These are phyloP conservation scores for Phrynosoma blainvillii DNA, from an alignment of 2,113 vertebrate species.

Conservation along the genomic window DNA sequence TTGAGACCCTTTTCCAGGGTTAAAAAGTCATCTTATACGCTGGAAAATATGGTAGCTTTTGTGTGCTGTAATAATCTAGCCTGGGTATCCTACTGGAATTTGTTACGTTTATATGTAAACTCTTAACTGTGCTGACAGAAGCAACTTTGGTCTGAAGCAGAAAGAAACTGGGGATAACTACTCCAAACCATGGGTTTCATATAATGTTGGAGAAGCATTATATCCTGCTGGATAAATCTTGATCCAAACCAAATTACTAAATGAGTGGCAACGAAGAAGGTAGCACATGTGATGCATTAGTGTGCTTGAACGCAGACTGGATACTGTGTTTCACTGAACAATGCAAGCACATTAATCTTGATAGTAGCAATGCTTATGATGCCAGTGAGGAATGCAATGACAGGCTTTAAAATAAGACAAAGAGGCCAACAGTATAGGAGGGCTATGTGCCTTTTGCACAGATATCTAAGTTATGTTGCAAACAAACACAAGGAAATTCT, in stretches of 20 bases:
- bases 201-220: neutral
- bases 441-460: neutral
- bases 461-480: neutral
- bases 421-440: neutral
- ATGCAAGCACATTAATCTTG: slow-evolving; percentile 7
- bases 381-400: neutral
- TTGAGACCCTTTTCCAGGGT: no score
- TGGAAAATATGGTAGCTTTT: no score
- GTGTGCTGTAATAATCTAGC: no score
- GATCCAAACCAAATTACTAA: slow-evolving; percentile 12
- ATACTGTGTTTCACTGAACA: slow-evolving; percentile 8
- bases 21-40: no score
- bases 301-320: slow-evolving; percentile 4
- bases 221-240: neutral
- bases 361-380: neutral
- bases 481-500: neutral
- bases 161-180: neutral
- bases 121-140: neutral
- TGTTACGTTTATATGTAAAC: neutral
- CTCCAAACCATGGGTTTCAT: neutral
- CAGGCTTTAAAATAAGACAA: neutral
- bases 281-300: slow-evolving; percentile 19
- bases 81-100: neutral
- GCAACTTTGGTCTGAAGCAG: neutral
- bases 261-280: neutral